Evolutionary conservation across 2,888 invertebrate species (phyloP).

Genomic region (Xiphydria camelus): DNA sequence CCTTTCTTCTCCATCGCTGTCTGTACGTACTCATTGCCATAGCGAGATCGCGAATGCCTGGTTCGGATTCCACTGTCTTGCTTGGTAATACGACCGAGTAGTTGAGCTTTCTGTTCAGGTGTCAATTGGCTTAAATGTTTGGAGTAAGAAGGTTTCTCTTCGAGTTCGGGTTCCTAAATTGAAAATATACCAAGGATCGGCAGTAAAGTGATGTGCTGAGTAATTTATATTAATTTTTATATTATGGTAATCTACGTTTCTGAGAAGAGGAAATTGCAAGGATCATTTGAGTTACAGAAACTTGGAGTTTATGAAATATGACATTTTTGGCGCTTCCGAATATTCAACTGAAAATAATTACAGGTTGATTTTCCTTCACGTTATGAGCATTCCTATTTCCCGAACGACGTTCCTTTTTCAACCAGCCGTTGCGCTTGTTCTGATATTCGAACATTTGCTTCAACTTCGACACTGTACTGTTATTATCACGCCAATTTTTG

Average conservation of each 20-base stretch:
- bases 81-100: conserved; percentile 47
- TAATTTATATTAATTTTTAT: too few relatives aligned
- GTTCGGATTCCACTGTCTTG: conserved; percentile 39
- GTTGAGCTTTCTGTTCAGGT: conserved; percentile 47
- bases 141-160: conserved; percentile 44
- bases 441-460: conserved; percentile 10
- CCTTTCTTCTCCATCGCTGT: conserved; percentile 51
- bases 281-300: background rate
- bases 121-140: conserved; percentile 48
- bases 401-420: conserved; percentile 4
- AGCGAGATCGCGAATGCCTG: conserved; percentile 46
- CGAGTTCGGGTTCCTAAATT: conserved; percentile 48
- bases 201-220: too few relatives aligned
- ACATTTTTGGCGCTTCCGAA: background rate
- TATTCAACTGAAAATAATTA: conserved; percentile 5
- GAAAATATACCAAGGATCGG: background rate
- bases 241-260: too few relatives aligned
- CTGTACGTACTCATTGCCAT: conserved; percentile 44
- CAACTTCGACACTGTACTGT: conserved; percentile 11
- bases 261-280: background rate
- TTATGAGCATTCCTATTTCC: conserved; percentile 4
- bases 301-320: background rate
- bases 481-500: conserved; percentile 13
- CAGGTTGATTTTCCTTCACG: conserved; percentile 6
- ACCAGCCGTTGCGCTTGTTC: conserved; percentile 6